Evolutionary conservation across 2,797 vertebrate genomes (phyloP), one percentile per base, ranked within the genome.

Genomic region (Muscicapa comitata): DNA sequence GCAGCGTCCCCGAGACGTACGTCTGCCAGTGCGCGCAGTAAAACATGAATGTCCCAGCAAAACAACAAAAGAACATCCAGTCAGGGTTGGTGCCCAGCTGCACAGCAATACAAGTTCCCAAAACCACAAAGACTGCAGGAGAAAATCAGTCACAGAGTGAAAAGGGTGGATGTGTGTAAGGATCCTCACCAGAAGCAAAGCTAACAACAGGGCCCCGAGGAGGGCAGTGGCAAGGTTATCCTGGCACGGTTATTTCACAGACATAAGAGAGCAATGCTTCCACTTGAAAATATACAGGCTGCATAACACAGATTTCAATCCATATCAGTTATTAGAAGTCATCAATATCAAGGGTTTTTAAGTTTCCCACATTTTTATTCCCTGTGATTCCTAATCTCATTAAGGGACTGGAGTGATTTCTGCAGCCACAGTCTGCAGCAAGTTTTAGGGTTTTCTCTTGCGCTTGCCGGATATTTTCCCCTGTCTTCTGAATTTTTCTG

Each of bases 1-100:
- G 98, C 94, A 99, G 97, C 5, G 99, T 99, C 86, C 99, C 99
- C 12, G 99, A 99, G 95, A 99, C 99, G 42, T 99, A 99, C 2
- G 99, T 99, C 97, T 99, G 99, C 99, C 99, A 99, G 91, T 99
- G 99, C 7, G 99, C 99, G 72, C 99, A 99, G 98, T 99, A 99
- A 98, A 99, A 99, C 99, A 99, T 99, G 93, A 99, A 99, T 37
- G 99, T 99, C 91, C 99, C 99, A 59, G 99, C 99, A 92, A 99
- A 99, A 97, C 99, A 99, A 98, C 99, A 99, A 98, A 99, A 99
- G 98, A 99, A 99, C 99, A 99, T 99, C 99, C 99, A 99, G 97
- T 99, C 99, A 31, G 99, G 99, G 96, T 99, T 99, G 80, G 99
- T 99, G 37, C 99, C 99, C 97, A 99, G 97, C 92, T 99, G 99